Conservation (phyloP, 2,888 invertebrate genomes). For the Thecocarcelia acutangulata region DNA sequence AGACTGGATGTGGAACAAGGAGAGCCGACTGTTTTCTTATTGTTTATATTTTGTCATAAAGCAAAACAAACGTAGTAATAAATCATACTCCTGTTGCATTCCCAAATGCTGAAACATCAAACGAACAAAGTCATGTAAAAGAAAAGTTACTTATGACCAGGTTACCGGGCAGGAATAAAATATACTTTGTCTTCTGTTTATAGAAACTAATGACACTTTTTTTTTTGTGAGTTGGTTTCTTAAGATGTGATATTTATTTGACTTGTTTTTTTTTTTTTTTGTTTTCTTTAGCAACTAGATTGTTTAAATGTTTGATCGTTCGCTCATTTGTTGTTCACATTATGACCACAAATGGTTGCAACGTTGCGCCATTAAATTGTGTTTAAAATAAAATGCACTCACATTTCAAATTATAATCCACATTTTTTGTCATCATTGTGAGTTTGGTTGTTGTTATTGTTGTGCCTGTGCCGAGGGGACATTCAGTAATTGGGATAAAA, state of each 20-base stretch:
- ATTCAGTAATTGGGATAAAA: constrained; percentile 58
- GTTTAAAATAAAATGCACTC: constrained; percentile 70
- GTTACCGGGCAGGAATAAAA: constrained; percentile 33
- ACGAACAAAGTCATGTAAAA: not conserved
- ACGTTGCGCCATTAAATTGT: constrained; percentile 72
- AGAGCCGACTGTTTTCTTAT: constrained; percentile 31
- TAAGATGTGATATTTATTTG: constrained; percentile 25
- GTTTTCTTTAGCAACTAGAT: constrained; percentile 35
- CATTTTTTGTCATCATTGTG: constrained; percentile 54
- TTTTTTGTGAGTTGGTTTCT: constrained; percentile 9
- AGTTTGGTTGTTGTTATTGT: constrained; percentile 18
- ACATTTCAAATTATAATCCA: constrained; percentile 69
- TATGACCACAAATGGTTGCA: constrained; percentile 70
- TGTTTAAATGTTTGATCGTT: constrained; percentile 66
- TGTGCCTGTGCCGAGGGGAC: constrained; percentile 31
- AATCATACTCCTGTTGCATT: constrained; percentile 68
- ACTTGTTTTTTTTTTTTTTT: constrained; percentile 4
- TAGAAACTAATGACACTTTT: constrained; percentile 60
- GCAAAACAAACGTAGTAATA: constrained; percentile 61
- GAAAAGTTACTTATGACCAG: constrained; percentile 34
- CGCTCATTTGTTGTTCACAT: constrained; percentile 69
- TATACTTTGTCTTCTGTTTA: constrained; percentile 42
- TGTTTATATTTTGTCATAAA: constrained; percentile 50
- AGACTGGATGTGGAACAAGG: constrained; percentile 44
- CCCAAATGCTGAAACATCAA: constrained; percentile 55